phyloP scores from a whole-genome alignment of 2,797 vertebrate species.

The Delichon dasypus region DNA sequence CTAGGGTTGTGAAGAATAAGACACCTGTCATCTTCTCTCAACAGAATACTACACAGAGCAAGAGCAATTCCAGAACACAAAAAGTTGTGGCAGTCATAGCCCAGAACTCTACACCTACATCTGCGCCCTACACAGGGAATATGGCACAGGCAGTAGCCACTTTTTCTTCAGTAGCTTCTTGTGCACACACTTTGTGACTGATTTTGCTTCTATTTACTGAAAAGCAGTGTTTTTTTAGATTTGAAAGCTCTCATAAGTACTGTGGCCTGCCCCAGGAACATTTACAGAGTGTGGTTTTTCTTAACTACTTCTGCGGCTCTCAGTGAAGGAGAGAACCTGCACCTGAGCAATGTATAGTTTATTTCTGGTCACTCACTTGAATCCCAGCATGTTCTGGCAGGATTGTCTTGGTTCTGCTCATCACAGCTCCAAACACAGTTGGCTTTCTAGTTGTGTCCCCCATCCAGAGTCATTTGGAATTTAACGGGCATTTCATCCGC shows the following conservation, averaged over 20 bases:
- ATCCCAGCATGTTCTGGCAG: background rate
- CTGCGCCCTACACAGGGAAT: background rate
- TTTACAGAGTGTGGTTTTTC: background rate
- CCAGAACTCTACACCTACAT: background rate
- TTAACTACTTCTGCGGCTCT: background rate
- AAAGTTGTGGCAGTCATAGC: background rate
- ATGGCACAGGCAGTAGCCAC: background rate
- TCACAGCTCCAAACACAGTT: background rate
- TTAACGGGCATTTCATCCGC: background rate
- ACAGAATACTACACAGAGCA: background rate
- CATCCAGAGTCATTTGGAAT: background rate
- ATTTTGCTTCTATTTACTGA: background rate
- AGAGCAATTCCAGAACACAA: background rate
- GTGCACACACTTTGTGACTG: background rate
- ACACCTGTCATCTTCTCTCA: slow-evolving; percentile 28
- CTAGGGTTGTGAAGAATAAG: background rate
- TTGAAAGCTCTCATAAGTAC: background rate
- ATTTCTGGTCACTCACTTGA: background rate
- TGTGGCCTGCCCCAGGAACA: background rate
- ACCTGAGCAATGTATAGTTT: background rate
- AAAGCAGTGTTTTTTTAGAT: background rate
- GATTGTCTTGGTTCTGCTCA: background rate
- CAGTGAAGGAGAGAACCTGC: background rate
- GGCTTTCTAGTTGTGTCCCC: background rate
- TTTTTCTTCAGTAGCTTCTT: background rate